phyloP scores from a whole-genome alignment of 2,113 vertebrate species.

The Suncus etruscus region DNA sequence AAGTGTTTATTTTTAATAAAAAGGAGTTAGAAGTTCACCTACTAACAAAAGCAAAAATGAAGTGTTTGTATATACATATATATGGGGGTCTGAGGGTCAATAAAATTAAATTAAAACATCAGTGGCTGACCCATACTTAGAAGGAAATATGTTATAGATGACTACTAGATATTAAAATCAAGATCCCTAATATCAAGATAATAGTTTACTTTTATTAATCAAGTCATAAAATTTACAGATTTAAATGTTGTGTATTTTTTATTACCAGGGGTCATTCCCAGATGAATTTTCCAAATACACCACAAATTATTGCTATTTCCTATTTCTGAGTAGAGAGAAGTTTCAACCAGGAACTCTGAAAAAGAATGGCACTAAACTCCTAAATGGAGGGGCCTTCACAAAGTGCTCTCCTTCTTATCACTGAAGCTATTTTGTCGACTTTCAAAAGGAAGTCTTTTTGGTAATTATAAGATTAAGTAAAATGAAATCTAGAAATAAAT shows the following conservation, averaged over 20 bases:
- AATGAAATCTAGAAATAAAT: neutral
- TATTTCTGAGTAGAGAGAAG: neutral
- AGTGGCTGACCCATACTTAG: neutral
- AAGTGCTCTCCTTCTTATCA: neutral
- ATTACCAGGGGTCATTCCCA: no score
- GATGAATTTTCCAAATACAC: neutral
- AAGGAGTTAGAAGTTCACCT: neutral
- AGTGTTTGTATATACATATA: neutral
- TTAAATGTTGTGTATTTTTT: neutral
- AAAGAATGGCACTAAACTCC: neutral
- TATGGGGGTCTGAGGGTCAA: conserved; percentile 2
- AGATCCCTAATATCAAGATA: conserved; percentile 11
- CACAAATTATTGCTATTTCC: neutral
- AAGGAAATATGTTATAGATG: neutral
- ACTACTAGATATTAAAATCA: neutral
- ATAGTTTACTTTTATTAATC: conserved; percentile 18
- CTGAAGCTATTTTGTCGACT: neutral
- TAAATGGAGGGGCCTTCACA: neutral
- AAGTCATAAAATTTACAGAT: neutral
- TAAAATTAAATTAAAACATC: conserved; percentile 20
- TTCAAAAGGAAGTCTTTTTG: neutral
- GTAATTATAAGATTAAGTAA: neutral
- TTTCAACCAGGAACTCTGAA: neutral
- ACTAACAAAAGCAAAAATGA: conserved; percentile 24
- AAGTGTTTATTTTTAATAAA: conserved; percentile 43